phyloP scores from a whole-genome alignment of 1,140 invertebrate species.

The Melipona quadrifasciata region DNA sequence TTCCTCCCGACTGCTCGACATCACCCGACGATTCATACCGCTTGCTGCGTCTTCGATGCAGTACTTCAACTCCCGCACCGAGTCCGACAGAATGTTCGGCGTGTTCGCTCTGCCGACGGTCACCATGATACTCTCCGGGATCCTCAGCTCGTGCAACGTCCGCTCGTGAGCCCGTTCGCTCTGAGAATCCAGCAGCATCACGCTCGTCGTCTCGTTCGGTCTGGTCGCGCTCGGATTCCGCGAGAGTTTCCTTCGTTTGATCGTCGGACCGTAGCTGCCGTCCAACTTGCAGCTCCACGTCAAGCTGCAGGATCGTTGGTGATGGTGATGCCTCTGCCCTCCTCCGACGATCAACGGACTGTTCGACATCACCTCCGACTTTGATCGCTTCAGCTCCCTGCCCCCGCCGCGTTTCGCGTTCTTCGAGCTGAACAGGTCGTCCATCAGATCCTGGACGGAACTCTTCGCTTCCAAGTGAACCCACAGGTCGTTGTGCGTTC shows the following conservation, averaged over 20 bases:
- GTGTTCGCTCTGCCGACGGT: conserved; percentile 76
- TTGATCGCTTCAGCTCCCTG: conserved; percentile 84
- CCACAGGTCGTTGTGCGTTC: conserved; percentile 74
- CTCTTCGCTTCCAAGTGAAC: conserved; percentile 81
- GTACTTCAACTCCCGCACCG: conserved; percentile 71
- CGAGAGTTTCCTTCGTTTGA: conserved; percentile 86
- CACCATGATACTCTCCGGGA: conserved; percentile 80
- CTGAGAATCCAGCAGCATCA: conserved; percentile 73
- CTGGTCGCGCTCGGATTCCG: conserved; percentile 69
- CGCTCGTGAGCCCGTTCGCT: conserved; percentile 64
- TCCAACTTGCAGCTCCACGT: conserved; percentile 87
- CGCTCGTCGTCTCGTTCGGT: conserved; percentile 68
- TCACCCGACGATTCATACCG: conserved; percentile 59
- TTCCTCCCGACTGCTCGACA: conserved; percentile 69
- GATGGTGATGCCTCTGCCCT: conserved; percentile 81
- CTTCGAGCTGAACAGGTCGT: conserved; percentile 84
- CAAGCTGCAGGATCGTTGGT: conserved; percentile 86
- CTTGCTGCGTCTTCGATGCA: conserved; percentile 69
- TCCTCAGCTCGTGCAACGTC: conserved; percentile 77
- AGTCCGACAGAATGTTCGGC: conserved; percentile 71
- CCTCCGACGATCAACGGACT: conserved; percentile 77
- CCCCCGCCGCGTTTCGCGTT: conserved; percentile 74
- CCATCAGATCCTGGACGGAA: conserved; percentile 83
- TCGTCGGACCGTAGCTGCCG: conserved; percentile 83
- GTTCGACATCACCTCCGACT: conserved; percentile 84